phyloP scores from a whole-genome alignment of 2,113 vertebrate species.

The Cynoglossus semilaevis region DNA sequence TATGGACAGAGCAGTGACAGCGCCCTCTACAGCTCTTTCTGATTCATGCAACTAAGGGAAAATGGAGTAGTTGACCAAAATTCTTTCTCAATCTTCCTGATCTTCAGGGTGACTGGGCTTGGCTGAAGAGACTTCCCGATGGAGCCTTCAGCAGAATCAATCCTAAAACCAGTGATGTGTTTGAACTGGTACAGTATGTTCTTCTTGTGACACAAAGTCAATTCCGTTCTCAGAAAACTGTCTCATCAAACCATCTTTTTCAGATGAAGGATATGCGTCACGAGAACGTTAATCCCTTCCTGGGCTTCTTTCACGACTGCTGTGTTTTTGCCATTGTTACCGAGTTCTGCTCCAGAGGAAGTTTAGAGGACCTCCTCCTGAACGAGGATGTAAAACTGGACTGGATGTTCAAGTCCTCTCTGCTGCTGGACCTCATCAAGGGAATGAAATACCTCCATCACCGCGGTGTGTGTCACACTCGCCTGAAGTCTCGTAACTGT shows the following conservation, averaged over 20 bases:
- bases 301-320: conserved; percentile 80
- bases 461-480: conserved; percentile 65
- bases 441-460: conserved; percentile 82
- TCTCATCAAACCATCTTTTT: background rate
- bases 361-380: conserved; percentile 77
- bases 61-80: too few species aligned
- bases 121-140: conserved; percentile 78
- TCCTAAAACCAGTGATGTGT: conserved; percentile 71
- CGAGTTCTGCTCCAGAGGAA: conserved; percentile 80
- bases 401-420: conserved; percentile 85
- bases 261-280: conserved; percentile 83
- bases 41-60: too few species aligned
- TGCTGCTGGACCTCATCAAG: conserved; percentile 82
- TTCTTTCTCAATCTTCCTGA: conserved; percentile 12
- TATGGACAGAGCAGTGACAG: too few species aligned
- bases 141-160: conserved; percentile 70
- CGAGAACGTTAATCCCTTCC: conserved; percentile 80
- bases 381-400: conserved; percentile 80
- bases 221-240: background rate
- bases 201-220: background rate
- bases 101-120: conserved; percentile 79
- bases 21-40: too few species aligned
- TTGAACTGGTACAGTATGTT: conserved; percentile 69
- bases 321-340: conserved; percentile 80
- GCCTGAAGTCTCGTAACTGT: conserved; percentile 79